Evolutionary conservation across 1,140 invertebrate species (phyloP), one percentile per base, ranked within the genome.

Genomic region (Drosophila mauritiana): DNA sequence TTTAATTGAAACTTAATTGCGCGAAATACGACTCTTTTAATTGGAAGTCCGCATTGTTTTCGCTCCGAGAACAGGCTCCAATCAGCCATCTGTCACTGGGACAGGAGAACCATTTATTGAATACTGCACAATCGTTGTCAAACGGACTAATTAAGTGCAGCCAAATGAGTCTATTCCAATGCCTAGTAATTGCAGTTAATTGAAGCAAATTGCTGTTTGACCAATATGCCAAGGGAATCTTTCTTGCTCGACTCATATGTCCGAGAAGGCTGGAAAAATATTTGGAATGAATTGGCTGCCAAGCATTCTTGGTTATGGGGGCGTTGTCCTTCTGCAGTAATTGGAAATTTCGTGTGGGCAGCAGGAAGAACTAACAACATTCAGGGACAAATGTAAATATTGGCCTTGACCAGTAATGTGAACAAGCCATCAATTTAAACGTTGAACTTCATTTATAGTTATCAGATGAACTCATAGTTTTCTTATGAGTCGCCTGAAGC

Each of bases 1-100:
- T 88, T 88, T 86, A 88, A 88, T 88, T 88, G 79, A 83, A 88
- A 70, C 54, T 69, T 70, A 70, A 70, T 70, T 70, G 64, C 64
- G 64, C 65, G 53, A 70, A 70, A 80, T 51, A 43, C 36, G 43
- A 70, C 34, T 37, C 63, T 59, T 57, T 80, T 69, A 79, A 80
- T 73, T 56, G 76, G 39, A 39, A 34, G 37, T 43, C 62, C 17
- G 46, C 39, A 39, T 49, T 43, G 36, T 65, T 62, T 20, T 22
- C 43, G 25, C 11, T 17, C 6, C 22, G 10, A 36, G 25, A 40
- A 13, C 13, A 0, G 10, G 13, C 13, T 51, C 43, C 67, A 59
- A 73, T 73, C 78, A 64, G 72, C 70, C 46, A 58, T 58, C 53
- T 42, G 54, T 68, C 45, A 68, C 43, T 70, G 55, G n/a, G 2